Evolutionary conservation across 2,888 invertebrate species (phyloP), one percentile per base, ranked within the genome.

Genomic region (Cosmia pyralina): DNA sequence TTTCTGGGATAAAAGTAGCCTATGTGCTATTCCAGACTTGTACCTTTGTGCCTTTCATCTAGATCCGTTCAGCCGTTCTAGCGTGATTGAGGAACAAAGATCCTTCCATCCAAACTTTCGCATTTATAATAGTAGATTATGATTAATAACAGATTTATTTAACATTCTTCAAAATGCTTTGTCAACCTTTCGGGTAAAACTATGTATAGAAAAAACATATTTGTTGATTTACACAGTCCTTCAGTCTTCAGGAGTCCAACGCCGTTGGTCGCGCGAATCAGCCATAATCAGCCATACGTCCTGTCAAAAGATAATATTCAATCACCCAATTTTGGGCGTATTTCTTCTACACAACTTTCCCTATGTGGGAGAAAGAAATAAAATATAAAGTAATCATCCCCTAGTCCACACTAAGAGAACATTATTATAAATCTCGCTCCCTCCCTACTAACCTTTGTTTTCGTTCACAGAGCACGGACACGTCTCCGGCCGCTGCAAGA

Each of bases 391-490:
- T 71, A 66, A 84, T 74, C 73, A 67, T 74, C 58, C 69, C 70
- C 52, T 44, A 53, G 55, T 76, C 44, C n/a, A 22, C 52, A 65
- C 44, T 69, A 60, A 71, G 38, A 48, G 58, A 38, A 69, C 63
- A 53, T 70, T 82, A 69, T 74, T 74, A 72, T 84, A 81, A 84
- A 77, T 81, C 64, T 77, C n/a, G 22, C 44, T 34, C 58, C 50
- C 69, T 48, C 48, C 48, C 50, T 44, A 22, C 41, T 46, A 22
- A 28, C 17, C 65, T 62, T 68, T 79, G 34, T 70, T 53, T 64
- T 15, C 52, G 5, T 15, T 7, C 34, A 53, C n/a, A 52, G 53
- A 64, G 15, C 6, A 15, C 5, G n/a, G n/a, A 52, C 8, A 34
- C 2, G 3, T 10, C 22, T 44, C 17, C 17, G 1, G 11, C 22